Percentiles rank a stretch among this genome's conserved stretches.
Conservation (phyloP, 1,140 invertebrate genomes). For the Diorhabda carinulata region DNA sequence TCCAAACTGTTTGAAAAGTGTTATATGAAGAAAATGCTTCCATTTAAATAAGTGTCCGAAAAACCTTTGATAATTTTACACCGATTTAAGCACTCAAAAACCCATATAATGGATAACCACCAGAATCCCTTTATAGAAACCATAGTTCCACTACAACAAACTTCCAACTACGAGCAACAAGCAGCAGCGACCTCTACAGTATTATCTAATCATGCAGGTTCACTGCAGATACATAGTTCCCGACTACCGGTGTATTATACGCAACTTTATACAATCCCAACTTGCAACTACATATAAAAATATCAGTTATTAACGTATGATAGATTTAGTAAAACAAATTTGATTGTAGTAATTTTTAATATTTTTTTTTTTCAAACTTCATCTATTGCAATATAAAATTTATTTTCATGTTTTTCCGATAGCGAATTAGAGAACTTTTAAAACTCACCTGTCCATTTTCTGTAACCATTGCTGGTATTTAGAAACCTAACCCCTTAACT, state of each 20-base stretch:
- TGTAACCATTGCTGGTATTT: conserved; percentile 36
- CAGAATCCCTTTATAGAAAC: not conserved
- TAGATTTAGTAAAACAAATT: no score
- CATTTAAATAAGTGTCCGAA: not conserved
- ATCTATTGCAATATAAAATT: no score
- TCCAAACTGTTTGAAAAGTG: no score
- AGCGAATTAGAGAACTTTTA: no score
- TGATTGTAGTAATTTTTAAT: no score
- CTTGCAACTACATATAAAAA: no score
- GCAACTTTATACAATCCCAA: no score
- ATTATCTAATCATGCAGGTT: not conserved
- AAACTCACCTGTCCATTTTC: conserved; percentile 43
- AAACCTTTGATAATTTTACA: not conserved
- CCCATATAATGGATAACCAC: not conserved
- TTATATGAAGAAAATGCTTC: no score
- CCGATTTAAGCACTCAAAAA: not conserved
- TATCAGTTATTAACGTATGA: no score
- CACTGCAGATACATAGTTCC: not conserved
- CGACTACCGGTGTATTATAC: no score
- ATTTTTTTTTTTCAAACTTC: no score
- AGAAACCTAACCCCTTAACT: conserved; percentile 9
- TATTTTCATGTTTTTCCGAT: no score
- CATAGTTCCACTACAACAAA: not conserved
- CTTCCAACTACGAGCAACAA: not conserved
- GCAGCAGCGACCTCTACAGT: not conserved